Conservation (phyloP, 1,140 invertebrate species). For the Leptinotarsa defecta region DNA sequence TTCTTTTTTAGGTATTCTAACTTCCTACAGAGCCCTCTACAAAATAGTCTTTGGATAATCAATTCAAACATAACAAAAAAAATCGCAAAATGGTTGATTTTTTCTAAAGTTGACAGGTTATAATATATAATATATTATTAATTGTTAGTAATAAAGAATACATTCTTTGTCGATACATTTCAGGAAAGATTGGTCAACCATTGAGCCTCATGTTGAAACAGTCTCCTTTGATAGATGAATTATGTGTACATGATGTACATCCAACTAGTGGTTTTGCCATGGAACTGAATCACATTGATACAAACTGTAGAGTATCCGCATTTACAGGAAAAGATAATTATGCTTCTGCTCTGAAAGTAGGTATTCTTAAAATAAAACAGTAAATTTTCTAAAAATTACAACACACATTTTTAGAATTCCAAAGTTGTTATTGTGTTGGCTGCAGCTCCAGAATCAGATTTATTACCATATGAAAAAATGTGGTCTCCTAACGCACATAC, state of each 20-base stretch:
- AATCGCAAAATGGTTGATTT: too few relatives aligned
- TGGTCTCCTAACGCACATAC: slow-evolving; percentile 59
- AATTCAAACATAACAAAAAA: too few relatives aligned
- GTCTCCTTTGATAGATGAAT: slow-evolving; percentile 64
- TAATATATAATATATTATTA: too few relatives aligned
- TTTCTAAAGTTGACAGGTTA: too few relatives aligned
- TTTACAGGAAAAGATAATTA: slow-evolving; percentile 54
- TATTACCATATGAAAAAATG: slow-evolving; percentile 49
- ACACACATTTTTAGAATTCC: slow-evolving; percentile 51
- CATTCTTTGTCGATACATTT: background rate
- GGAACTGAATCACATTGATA: slow-evolving; percentile 66
- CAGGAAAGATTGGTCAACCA: slow-evolving; percentile 56
- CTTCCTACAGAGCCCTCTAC: too few relatives aligned
- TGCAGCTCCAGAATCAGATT: slow-evolving; percentile 37
- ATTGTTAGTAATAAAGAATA: too few relatives aligned
- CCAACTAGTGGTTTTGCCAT: slow-evolving; percentile 59
- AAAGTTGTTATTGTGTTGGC: slow-evolving; percentile 63
- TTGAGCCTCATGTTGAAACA: slow-evolving; percentile 65
- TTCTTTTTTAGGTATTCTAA: too few relatives aligned
- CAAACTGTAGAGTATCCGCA: slow-evolving; percentile 68
- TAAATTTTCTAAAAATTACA: background rate
- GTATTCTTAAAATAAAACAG: background rate
- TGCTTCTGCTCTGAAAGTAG: slow-evolving; percentile 56
- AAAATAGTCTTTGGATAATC: too few relatives aligned
- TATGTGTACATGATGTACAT: slow-evolving; percentile 62